phyloP scores from a whole-genome alignment of 2,888 invertebrate species.

The Meta bourneti region DNA sequence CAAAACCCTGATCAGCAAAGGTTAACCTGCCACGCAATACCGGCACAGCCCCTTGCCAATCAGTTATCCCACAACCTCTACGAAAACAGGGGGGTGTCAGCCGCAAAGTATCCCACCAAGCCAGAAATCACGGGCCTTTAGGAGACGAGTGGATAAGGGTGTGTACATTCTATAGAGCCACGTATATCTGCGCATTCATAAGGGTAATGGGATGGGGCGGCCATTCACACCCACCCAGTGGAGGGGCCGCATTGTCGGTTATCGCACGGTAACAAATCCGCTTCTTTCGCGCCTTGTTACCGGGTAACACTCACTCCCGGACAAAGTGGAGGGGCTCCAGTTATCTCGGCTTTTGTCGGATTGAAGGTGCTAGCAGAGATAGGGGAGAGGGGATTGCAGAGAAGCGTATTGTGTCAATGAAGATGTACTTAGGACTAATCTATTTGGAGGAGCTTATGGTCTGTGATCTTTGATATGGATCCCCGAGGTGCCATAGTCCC shows the following conservation, averaged over 20 bases:
- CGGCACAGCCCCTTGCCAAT: not conserved
- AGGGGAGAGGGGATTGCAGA: not conserved
- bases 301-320: too few species aligned
- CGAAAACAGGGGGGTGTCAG: not conserved
- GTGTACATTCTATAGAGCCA: not conserved
- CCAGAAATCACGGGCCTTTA: not conserved
- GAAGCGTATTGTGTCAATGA: too few species aligned
- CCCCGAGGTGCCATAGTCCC: too few species aligned
- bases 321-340: not conserved
- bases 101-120: not conserved
- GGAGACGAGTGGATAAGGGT: not conserved
- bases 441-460: too few species aligned
- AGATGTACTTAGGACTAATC: too few species aligned
- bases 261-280: slow-evolving; percentile 68
- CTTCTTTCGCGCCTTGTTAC: slow-evolving; percentile 40
- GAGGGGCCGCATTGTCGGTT: slow-evolving; percentile 40
- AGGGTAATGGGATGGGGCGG: too few species aligned
- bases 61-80: not conserved
- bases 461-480: too few species aligned
- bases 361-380: slow-evolving; percentile 41
- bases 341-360: slow-evolving; percentile 27
- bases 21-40: not conserved
- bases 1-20: too few species aligned
- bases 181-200: slow-evolving; percentile 8
- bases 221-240: too few species aligned